Evolutionary conservation across 2,113 vertebrate genomes (phyloP), one percentile per base, ranked within the genome.

Genomic region (Bambusicola thoracicus): DNA sequence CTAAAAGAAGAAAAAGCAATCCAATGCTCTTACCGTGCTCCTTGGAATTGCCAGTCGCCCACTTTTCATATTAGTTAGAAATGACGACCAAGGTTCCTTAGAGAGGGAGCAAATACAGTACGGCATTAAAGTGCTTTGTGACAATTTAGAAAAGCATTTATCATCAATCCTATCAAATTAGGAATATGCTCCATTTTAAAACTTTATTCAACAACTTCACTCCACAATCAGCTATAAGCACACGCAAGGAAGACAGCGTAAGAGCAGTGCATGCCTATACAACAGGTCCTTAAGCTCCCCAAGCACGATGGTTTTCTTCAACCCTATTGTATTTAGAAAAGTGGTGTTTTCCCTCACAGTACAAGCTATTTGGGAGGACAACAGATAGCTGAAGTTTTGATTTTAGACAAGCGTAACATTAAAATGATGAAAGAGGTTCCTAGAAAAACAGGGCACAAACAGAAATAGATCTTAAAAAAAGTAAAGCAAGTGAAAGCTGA

Each of bases 31-130:
- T 97, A 99, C 99, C 94, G 0, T 72, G 65, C 76, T 58, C 86
- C 95, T 98, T 24, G 78, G n/a, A 46, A 88, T 17, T 0, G 66
- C n/a, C 27, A 38, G 38, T 44, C 32, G 30, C 6, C 74, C 92
- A 34, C 74, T 94, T 92, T 79, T 98, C 55, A 93, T 95, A 65
- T 97, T 96, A 13, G 94, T 81, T 38, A 96, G 74, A 98, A 99
- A 99, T 32, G 99, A 99, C 25, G 98, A 97, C 97, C 96, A 97
- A 10, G 98, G 98, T 40, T 98, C 99, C 99, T 99, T 67, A 10
- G 58, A 38, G 80, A 77, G 5, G 11, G 84, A 90, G 16, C 74
- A 80, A 94, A 85, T 11, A 84, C 30, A 46, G 83, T 46, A 63
- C 9, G 30, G 40, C 85, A 61, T 77, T 66, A 1, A 65, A 82